A percentile compares a stretch with the other conserved stretches of the same genome.
Conservation (phyloP, 2,113 vertebrate species). For the Tachuris rubrigastra region DNA sequence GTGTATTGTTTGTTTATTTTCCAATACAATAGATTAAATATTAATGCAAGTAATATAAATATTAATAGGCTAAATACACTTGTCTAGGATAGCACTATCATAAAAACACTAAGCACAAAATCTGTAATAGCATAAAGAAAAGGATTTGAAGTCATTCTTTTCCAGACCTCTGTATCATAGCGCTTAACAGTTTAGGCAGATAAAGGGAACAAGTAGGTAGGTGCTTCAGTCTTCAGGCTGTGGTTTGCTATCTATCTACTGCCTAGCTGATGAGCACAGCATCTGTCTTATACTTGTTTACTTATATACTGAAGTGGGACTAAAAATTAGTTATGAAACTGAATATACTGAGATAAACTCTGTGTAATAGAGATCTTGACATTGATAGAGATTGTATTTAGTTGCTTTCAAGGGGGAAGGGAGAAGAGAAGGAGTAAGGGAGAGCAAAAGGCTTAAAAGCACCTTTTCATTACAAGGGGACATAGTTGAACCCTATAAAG, state of each 20-base stretch:
- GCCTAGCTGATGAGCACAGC: neutral
- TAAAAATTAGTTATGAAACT: neutral
- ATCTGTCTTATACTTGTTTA: neutral
- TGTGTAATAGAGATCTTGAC: neutral
- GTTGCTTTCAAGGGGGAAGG: neutral
- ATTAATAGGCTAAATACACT: constrained; percentile 14
- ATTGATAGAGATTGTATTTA: neutral
- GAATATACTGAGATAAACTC: neutral
- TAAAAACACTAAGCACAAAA: neutral
- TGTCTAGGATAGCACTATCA: neutral
- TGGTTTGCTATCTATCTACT: neutral
- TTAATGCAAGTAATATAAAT: constrained; percentile 30
- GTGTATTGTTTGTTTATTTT: constrained; percentile 16
- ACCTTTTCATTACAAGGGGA: neutral
- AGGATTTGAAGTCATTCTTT: neutral
- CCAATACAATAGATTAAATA: constrained; percentile 18
- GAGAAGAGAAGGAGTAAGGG: neutral
- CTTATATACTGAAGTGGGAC: neutral
- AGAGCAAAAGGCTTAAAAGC: neutral
- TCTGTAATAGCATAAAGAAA: neutral
- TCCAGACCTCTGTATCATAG: neutral
- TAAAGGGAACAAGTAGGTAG: neutral
- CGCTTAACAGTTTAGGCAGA: neutral
- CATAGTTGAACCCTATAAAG: neutral
- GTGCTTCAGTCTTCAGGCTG: neutral